A percentile compares a stretch with the other conserved stretches of the same genome.
Conservation (phyloP, 1,140 invertebrate genomes). For the Orchesella cincta region DNA sequence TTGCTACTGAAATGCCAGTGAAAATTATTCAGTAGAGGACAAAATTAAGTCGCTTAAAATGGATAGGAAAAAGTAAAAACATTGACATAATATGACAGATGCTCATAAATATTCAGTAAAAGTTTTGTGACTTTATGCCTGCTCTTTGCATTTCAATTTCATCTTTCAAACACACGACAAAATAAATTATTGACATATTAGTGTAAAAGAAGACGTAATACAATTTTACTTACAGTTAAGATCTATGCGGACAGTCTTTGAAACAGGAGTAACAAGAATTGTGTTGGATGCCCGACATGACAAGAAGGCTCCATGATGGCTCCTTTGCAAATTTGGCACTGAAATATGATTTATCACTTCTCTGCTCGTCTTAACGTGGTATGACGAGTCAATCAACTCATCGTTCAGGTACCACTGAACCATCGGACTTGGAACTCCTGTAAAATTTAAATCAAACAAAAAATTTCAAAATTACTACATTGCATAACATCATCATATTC, state of each 20-base stretch:
- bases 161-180: neutral
- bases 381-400: constrained; percentile 41
- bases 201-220: neutral
- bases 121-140: too few relatives aligned
- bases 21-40: too few relatives aligned
- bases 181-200: neutral
- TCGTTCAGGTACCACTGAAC: constrained; percentile 55
- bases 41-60: too few relatives aligned
- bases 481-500: too few relatives aligned
- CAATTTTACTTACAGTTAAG: constrained; percentile 48
- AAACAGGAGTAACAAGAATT: constrained; percentile 48
- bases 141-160: too few relatives aligned
- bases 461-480: constrained; percentile 7
- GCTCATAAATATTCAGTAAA: neutral
- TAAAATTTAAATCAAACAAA: constrained; percentile 42
- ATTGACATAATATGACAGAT: neutral
- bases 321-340: constrained; percentile 50
- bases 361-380: constrained; percentile 42
- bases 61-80: neutral
- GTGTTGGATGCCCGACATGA: constrained; percentile 49
- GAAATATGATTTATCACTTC: constrained; percentile 51
- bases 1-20: too few relatives aligned
- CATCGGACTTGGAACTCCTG: constrained; percentile 61
- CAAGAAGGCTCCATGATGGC: constrained; percentile 47
- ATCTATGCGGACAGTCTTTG: constrained; percentile 50